These are phyloP conservation scores for Theristus sp. DNA, from an alignment of 2,888 invertebrate species.

Conservation along the genomic window DNA sequence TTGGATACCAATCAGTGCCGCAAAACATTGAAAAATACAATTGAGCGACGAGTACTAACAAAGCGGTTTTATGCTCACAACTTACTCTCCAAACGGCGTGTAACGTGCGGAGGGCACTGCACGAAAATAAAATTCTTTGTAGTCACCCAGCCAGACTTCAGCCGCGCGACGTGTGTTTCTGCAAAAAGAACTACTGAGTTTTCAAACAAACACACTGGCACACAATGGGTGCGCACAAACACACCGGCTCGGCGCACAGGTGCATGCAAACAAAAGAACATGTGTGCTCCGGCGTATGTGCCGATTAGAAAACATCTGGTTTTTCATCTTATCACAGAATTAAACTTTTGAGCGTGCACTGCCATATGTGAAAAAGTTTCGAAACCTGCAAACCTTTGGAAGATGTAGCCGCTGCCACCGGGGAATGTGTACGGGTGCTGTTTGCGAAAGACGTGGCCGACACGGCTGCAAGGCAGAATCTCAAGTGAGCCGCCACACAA, in stretches of 20 bases:
- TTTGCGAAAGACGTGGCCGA: constrained; percentile 60
- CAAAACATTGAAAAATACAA: too few relatives aligned
- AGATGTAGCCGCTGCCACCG: constrained; percentile 85
- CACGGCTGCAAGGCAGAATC: constrained; percentile 89
- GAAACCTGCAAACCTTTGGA: constrained; percentile 48
- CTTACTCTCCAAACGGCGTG: constrained; percentile 36
- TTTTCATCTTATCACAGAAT: too few relatives aligned
- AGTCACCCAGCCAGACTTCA: constrained; percentile 99
- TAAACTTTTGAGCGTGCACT: too few relatives aligned
- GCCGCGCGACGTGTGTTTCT: constrained; percentile 82
- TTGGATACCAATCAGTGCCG: too few relatives aligned
- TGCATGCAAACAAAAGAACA: too few relatives aligned
- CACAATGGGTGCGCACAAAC: too few relatives aligned
- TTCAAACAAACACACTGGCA: neutral
- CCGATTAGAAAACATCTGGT: too few relatives aligned
- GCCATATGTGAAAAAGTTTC: too few relatives aligned
- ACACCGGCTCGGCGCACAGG: too few relatives aligned
- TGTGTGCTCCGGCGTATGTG: too few relatives aligned
- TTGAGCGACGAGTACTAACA: too few relatives aligned
- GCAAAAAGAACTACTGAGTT: constrained; percentile 1
- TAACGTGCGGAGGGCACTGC: constrained; percentile 48
- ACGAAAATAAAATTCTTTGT: constrained; percentile 81
- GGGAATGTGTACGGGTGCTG: constrained; percentile 97
- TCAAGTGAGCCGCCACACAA: constrained; percentile 91
- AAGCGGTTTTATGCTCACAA: too few relatives aligned